Base-by-base conservation (phyloP, 1,140 invertebrate species). In the Pseudomyrmex concolor region DNA sequence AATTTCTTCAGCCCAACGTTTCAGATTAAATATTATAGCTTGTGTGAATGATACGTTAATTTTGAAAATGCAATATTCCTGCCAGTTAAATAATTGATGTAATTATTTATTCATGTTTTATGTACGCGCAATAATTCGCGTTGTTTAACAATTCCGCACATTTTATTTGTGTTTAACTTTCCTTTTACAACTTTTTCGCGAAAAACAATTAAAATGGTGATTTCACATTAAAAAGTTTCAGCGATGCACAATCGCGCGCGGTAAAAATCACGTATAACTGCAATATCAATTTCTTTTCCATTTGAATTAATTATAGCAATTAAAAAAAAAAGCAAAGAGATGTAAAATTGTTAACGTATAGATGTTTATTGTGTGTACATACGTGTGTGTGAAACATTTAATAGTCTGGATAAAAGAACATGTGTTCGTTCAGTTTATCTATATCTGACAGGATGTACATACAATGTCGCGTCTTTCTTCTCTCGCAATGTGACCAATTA, bases 1-100 rank as follows among this genome's bases (percentile, higher is more conserved):
- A 48, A 7, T 10, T 7, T 48, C 13, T 9, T 2, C 25, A 77
- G 34, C 5, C 43, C 25, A 34, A 5, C 1, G 2, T 15, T 43
- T 77, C 4, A n/a, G 12, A n/a, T 67, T 19, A 57, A 78, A 19
- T 77, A 51, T 50, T 34, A 34, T 51, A 34, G 34, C 34, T 63
- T 17, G 10, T 15, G 13, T 45, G 43, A 13, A 60, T n/a, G 3
- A 34, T 50, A 57, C 15, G 9, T 25, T 74, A 17, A n/a, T 5
- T 19, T 9, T 19, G 3, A 51, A 64, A 76, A 51, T 76, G 34
- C 7, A 2, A 59, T 63, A 48, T 12, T n/a, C n/a, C n/a, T 0
- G 9, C 15, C 3, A 9, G 15, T 2, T 4, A 15, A 63, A 25
- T 25, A 63, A 5, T 63, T 34, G 3, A 34, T 63, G 34, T 34